Conservation (phyloP, 2,888 invertebrate species). For the Abrostola triplasia region DNA sequence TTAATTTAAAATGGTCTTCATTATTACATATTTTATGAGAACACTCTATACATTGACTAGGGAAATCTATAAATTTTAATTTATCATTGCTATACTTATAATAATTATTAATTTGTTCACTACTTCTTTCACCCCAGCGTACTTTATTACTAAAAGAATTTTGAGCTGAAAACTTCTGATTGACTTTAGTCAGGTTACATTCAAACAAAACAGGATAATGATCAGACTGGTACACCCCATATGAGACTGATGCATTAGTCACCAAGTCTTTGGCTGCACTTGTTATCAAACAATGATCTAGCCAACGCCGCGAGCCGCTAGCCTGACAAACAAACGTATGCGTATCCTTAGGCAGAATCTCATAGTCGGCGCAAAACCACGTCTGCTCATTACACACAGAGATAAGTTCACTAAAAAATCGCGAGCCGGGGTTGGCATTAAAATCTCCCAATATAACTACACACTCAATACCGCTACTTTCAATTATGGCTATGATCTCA, state of each 20-base stretch:
- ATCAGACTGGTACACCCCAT: background rate
- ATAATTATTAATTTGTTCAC: too few relatives aligned
- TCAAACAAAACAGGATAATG: background rate
- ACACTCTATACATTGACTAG: too few relatives aligned
- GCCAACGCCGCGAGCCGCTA: constrained; percentile 1
- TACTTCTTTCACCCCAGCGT: background rate
- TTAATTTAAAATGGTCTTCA: background rate
- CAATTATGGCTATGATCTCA: constrained; percentile 41
- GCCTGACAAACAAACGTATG: constrained; percentile 11
- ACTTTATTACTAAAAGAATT: background rate
- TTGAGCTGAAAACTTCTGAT: background rate
- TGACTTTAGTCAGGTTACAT: background rate
- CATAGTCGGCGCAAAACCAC: constrained; percentile 12
- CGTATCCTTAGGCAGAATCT: constrained; percentile 1
- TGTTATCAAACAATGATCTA: background rate
- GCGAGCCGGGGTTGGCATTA: constrained; percentile 26
- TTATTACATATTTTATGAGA: too few relatives aligned
- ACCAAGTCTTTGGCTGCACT: background rate
- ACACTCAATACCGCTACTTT: constrained; percentile 30
- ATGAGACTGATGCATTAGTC: background rate
- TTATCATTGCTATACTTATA: too few relatives aligned
- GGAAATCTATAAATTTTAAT: too few relatives aligned
- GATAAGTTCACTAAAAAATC: constrained; percentile 28
- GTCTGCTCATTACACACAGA: background rate
- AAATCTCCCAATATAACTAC: constrained; percentile 37